Conservation (phyloP, 2,888 invertebrate genomes). For the Gymnocheta viridis region DNA sequence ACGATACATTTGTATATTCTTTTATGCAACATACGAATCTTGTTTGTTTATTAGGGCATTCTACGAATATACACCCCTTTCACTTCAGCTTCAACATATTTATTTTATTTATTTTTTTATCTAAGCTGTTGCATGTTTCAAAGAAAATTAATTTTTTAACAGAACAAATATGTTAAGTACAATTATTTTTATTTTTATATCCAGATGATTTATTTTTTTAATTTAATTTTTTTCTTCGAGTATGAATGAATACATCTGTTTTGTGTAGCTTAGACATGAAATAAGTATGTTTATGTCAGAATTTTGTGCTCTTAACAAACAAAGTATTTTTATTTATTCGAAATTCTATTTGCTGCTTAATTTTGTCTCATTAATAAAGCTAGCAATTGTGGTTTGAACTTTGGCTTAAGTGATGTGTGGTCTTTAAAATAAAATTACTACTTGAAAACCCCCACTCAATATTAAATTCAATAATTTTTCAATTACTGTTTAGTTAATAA, state of each 20-base stretch:
- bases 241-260: background rate
- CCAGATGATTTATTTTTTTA: background rate
- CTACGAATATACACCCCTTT: conserved; percentile 30
- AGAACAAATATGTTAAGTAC: background rate
- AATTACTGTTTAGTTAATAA: too few relatives aligned
- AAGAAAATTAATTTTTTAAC: background rate
- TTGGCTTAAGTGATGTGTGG: background rate
- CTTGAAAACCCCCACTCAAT: too few relatives aligned
- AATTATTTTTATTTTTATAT: background rate
- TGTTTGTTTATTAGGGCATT: background rate
- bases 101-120: conserved; percentile 1
- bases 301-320: too few relatives aligned
- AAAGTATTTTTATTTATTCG: background rate
- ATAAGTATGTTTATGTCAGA: background rate
- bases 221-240: background rate
- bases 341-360: background rate
- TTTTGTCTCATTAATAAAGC: background rate
- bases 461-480: background rate
- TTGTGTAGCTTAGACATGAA: conserved; percentile 15
- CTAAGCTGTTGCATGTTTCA: conserved; percentile 32
- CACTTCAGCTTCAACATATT: conserved; percentile 33
- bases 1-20: background rate
- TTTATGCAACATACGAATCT: background rate
- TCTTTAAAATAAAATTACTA: background rate
- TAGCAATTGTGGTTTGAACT: background rate